phyloP scores from a whole-genome alignment of 1,140 invertebrate species.

The Nasonia giraulti region DNA sequence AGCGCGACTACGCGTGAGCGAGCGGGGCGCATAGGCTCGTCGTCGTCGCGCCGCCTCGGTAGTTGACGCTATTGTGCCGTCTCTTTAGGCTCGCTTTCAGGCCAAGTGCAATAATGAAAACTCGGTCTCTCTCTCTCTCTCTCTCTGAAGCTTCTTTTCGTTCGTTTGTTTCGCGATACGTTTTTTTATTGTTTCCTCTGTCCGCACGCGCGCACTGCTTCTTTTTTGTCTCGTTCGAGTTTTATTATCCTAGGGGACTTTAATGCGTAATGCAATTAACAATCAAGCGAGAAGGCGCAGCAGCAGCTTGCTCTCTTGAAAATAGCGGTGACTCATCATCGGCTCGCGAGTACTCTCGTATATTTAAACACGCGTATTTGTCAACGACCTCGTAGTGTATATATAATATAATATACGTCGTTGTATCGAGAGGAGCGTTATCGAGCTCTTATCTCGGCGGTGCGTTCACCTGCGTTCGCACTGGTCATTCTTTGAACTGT shows the following conservation, averaged over 20 bases:
- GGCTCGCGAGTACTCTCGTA: background rate
- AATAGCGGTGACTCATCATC: conserved; percentile 23
- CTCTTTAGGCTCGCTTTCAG: conserved; percentile 7
- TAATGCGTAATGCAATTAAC: conserved; percentile 49
- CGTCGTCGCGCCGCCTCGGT: background rate
- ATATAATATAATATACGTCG: background rate
- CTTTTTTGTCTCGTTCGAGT: too few relatives aligned
- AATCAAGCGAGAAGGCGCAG: conserved; percentile 35
- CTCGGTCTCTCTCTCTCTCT: too few relatives aligned
- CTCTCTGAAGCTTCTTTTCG: background rate
- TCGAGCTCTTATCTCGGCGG: conserved; percentile 5
- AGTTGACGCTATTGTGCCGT: conserved; percentile 16
- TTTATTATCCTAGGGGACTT: conserved; percentile 38
- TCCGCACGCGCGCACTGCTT: background rate
- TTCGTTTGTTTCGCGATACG: conserved; percentile 25
- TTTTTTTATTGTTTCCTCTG: conserved; percentile 20
- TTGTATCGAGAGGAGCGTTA: background rate
- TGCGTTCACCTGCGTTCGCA: background rate
- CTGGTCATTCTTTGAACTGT: background rate
- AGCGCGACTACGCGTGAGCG: background rate
- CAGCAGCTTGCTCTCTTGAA: background rate
- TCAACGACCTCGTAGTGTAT: background rate
- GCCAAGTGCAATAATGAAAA: conserved; percentile 45
- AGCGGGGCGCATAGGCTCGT: background rate
- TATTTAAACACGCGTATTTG: background rate